Evolutionary conservation across 2,888 invertebrate species (phyloP).

Genomic region (Noctua janthina): DNA sequence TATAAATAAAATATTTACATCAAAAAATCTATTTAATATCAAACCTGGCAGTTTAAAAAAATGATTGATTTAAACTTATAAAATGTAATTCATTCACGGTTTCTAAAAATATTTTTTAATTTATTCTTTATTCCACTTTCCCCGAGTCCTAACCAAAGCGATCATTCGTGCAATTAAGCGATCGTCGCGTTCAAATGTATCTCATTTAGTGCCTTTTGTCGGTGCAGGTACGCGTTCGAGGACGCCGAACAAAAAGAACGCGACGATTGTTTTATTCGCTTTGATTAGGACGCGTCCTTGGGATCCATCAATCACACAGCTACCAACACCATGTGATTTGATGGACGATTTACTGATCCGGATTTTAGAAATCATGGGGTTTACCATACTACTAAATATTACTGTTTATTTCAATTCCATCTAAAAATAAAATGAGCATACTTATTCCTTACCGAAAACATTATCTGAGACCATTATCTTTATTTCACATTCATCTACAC

Average conservation of each 20-base stretch:
- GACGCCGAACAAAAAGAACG: neutral
- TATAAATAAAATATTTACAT: slow-evolving; percentile 44
- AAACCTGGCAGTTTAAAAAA: slow-evolving; percentile 31
- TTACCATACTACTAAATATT: neutral
- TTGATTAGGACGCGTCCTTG: neutral
- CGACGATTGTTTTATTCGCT: neutral
- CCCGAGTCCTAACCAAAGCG: neutral
- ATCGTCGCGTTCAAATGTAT: neutral
- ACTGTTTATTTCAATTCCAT: neutral
- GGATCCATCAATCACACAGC: neutral
- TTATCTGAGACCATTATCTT: slow-evolving; percentile 41
- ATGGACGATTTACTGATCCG: neutral
- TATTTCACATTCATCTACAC: slow-evolving; percentile 14
- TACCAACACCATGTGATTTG: neutral
- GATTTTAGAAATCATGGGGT: neutral
- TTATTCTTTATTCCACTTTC: neutral
- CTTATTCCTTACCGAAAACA: slow-evolving; percentile 21
- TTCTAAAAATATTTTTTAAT: neutral
- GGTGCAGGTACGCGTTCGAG: neutral
- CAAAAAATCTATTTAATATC: neutral
- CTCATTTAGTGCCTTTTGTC: neutral
- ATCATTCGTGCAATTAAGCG: neutral
- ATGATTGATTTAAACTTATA: neutral
- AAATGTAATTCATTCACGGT: neutral
- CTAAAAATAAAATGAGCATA: slow-evolving; percentile 31